Base-by-base conservation (phyloP, 2,888 invertebrate species). In the Eucriotettix oculatus region DNA sequence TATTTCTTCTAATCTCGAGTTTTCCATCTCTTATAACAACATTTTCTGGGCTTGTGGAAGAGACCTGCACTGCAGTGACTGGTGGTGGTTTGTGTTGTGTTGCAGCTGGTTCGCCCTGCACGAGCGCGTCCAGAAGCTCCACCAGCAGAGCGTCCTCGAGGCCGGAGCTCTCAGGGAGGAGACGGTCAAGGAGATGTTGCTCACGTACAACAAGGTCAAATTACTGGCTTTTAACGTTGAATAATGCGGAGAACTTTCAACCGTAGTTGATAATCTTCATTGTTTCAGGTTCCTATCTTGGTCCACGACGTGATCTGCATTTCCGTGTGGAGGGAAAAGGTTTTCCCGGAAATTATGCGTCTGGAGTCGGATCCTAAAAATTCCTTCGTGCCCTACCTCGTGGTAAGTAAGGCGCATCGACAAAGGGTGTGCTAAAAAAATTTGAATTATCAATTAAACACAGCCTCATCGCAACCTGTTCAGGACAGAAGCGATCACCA, bases 91-190 rank as follows among this genome's bases (percentile, higher is more conserved):
- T 29, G 29, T 29, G 7, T 29, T 29, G 2, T 7, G 29, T 48
- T 9, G 5, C 63, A 88, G 86, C 58, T 91, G 90, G 90, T 74
- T 89, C 56, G 86, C 88, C 66, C 84, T 82, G 75, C 93, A 94
- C 70, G 85, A 90, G 70, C 79, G 86, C 67, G 71, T 93, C 10
- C 87, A 92, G 69, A 88, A 91, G 71, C 71, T 95, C 12, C 90
- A 90, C 69, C 91, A 94, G 72, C 90, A 94, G 75, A 91, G 91
- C 1, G 81, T 89, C 54, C 71, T 90, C 53, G 92, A 92, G 77
- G 90, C 90, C 1, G 79, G 82, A 12, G 80, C 80, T 41, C 76
- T 86, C 68, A 83, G 84, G 66, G 91, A 93, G 72, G 94, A 95
- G 73, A 79, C 82, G 58, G 86, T 92, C 0, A 92, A 91, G 74